A percentile compares a stretch with the other conserved stretches of the same genome.
phyloP scores from a whole-genome alignment of 2,888 invertebrate species.

The Liposcelis brunnea region DNA sequence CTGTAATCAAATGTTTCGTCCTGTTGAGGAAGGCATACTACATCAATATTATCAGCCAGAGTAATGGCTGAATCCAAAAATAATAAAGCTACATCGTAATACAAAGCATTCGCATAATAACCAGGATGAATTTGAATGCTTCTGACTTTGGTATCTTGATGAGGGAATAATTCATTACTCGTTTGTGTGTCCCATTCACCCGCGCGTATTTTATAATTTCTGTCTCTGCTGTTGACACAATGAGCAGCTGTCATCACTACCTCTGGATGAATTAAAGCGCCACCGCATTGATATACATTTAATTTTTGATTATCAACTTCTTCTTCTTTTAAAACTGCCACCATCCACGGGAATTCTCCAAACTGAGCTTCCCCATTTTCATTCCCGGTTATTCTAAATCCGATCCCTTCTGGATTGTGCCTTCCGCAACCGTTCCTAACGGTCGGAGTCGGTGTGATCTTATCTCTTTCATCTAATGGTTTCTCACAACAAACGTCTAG shows the following conservation, averaged over 20 bases:
- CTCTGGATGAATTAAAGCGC: slow-evolving; percentile 55
- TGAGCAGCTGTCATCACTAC: slow-evolving; percentile 71
- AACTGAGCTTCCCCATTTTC: slow-evolving; percentile 48
- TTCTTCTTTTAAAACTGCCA: slow-evolving; percentile 45
- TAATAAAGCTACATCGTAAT: slow-evolving; percentile 50
- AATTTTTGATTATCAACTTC: slow-evolving; percentile 31
- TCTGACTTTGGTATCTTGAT: slow-evolving; percentile 41
- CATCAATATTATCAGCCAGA: slow-evolving; percentile 48
- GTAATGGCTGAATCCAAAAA: slow-evolving; percentile 36
- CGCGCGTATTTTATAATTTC: slow-evolving; percentile 35
- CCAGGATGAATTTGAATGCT: slow-evolving; percentile 33
- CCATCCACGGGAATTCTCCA: slow-evolving; percentile 75
- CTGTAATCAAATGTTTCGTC: slow-evolving; percentile 32
- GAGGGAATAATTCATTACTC: slow-evolving; percentile 44
- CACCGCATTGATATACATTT: slow-evolving; percentile 58
- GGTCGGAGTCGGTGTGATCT: slow-evolving; percentile 21
- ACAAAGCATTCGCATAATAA: slow-evolving; percentile 39
- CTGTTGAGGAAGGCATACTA: slow-evolving; percentile 47
- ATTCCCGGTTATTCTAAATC: slow-evolving; percentile 33
- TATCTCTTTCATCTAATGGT: background rate
- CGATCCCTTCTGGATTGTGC: slow-evolving; percentile 54
- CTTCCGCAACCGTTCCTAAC: slow-evolving; percentile 44
- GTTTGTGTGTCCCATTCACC: slow-evolving; percentile 80
- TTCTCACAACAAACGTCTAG: slow-evolving; percentile 56
- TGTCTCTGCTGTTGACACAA: slow-evolving; percentile 33